Percentiles rank a stretch among this genome's conserved stretches.
Evolutionary conservation across 2,888 invertebrate species (phyloP).

Genomic region (Nephrotoma flavescens): DNA sequence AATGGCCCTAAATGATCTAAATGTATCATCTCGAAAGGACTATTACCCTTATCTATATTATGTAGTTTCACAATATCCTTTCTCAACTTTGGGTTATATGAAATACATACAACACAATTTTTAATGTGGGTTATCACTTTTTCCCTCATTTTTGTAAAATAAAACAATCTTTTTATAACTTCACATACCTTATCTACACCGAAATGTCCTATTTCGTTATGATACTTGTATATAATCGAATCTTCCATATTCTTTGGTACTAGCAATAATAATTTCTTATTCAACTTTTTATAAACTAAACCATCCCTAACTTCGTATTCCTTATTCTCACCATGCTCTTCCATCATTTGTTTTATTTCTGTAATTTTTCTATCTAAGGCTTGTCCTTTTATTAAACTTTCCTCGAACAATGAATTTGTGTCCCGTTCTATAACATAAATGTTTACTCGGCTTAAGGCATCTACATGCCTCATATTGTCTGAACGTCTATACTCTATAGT

Average conservation of each 20-base stretch:
- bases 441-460: neutral
- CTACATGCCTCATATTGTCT: neutral
- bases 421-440: neutral
- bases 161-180: neutral
- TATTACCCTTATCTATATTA: neutral
- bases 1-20: neutral
- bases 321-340: neutral
- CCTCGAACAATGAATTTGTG: neutral
- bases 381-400: neutral
- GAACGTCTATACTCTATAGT: neutral
- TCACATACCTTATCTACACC: neutral
- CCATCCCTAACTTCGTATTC: neutral
- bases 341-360: neutral
- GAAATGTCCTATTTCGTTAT: neutral
- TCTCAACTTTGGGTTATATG: neutral
- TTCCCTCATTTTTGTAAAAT: neutral
- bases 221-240: neutral
- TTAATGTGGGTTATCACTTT: neutral
- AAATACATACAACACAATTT: neutral
- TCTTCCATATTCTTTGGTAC: neutral
- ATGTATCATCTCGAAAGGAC: neutral
- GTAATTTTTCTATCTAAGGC: neutral
- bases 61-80: neutral
- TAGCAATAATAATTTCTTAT: neutral
- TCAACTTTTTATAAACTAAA: neutral